Conservation (phyloP, 2,888 invertebrate species). For the Orgyia antiqua region DNA sequence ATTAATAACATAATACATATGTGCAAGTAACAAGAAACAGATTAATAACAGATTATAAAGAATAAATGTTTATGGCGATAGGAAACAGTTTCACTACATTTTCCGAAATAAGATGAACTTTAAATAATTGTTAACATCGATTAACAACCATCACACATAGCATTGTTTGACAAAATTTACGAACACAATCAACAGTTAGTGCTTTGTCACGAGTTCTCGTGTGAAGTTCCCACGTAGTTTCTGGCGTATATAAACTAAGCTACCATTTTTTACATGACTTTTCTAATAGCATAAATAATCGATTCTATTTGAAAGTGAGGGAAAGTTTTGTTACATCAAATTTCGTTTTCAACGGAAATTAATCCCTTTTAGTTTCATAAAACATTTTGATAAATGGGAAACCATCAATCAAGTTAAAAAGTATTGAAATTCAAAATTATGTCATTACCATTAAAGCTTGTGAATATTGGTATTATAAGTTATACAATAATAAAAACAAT, state of each 20-base stretch:
- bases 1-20: no score
- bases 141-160: no score
- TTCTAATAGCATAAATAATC: conserved; percentile 37
- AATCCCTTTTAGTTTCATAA: conserved; percentile 15
- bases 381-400: conserved; percentile 17
- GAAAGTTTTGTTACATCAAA: conserved; percentile 34
- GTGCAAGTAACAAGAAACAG: no score
- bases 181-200: conserved; percentile 29
- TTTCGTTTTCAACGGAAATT: conserved; percentile 21
- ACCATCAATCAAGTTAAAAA: conserved; percentile 3
- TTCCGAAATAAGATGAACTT: no score
- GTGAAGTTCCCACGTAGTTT: conserved; percentile 47
- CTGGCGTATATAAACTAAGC: conserved; percentile 34
- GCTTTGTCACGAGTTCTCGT: conserved; percentile 25
- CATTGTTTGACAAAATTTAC: conserved; percentile 20
- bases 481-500: no score
- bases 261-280: conserved; percentile 50
- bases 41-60: no score
- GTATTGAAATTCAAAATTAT: background rate
- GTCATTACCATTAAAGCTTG: background rate
- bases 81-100: no score
- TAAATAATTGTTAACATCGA: no score
- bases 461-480: no score
- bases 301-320: conserved; percentile 37
- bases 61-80: no score